These are phyloP conservation scores for Frieseomelitta varia DNA, from an alignment of 1,140 invertebrate genomes.

Conservation along the genomic window DNA sequence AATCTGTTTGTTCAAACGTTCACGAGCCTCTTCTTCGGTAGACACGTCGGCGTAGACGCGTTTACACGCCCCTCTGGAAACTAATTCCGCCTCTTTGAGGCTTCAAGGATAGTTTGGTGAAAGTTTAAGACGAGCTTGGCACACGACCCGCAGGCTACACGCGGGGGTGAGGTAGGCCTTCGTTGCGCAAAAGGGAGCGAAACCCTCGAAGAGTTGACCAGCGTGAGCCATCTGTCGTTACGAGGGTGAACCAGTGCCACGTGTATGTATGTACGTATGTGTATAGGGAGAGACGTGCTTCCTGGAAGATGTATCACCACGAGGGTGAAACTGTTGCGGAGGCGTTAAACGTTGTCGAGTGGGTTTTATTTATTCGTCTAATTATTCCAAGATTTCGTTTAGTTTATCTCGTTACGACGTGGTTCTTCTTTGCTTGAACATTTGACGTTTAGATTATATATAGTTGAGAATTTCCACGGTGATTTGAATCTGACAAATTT, in stretches of 20 bases:
- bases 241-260: constrained; percentile 38
- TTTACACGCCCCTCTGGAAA: constrained; percentile 42
- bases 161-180: background rate
- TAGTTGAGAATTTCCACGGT: background rate
- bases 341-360: background rate
- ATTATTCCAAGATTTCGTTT: background rate
- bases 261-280: constrained; percentile 7
- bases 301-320: constrained; percentile 3
- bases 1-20: constrained; percentile 54
- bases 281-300: background rate
- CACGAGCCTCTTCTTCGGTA: background rate
- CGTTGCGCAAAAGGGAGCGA: background rate
- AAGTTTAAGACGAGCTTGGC: constrained; percentile 62
- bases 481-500: background rate
- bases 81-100: constrained; percentile 26
- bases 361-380: background rate
- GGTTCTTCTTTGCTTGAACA: no score
- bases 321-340: background rate
- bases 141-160: constrained; percentile 58
- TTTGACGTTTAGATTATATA: no score
- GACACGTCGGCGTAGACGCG: background rate
- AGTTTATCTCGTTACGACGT: no score
- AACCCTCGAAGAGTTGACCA: constrained; percentile 29
- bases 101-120: constrained; percentile 40
- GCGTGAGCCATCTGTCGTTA: constrained; percentile 44